These are phyloP conservation scores for Gallinago jamesoni DNA, from an alignment of 2,113 vertebrate genomes.

Conservation along the genomic window DNA sequence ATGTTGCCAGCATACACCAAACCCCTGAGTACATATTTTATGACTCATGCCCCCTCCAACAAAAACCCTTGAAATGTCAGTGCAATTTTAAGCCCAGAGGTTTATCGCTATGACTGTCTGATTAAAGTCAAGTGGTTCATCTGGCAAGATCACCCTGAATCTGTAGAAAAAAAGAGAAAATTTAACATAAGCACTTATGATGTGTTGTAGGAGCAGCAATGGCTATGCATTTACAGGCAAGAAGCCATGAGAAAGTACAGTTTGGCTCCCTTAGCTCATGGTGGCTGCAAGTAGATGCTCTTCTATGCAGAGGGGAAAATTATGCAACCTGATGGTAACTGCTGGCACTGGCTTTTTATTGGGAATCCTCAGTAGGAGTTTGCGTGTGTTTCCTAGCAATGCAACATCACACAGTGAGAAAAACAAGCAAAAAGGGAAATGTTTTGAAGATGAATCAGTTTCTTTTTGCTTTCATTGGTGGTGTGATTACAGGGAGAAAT, in stretches of 20 bases:
- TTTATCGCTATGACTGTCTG: neutral
- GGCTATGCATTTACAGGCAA: neutral
- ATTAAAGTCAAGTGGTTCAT: constrained; percentile 20
- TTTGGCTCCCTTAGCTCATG: neutral
- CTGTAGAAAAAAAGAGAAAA: neutral
- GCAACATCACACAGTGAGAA: constrained; percentile 13
- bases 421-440: constrained; percentile 39
- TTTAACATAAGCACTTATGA: neutral
- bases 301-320: constrained; percentile 32
- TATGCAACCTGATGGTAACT: constrained; percentile 30
- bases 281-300: neutral
- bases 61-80: constrained; percentile 15
- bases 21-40: neutral
- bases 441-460: constrained; percentile 32
- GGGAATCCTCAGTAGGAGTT: constrained; percentile 41
- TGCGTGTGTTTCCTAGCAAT: constrained; percentile 37
- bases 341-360: constrained; percentile 13
- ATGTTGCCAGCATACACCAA: neutral
- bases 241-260: neutral
- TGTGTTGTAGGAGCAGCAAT: neutral
- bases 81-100: neutral
- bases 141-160: constrained; percentile 5
- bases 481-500: neutral
- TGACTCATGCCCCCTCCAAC: constrained; percentile 14
- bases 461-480: neutral